phyloP scores from a whole-genome alignment of 2,797 vertebrate species.

The Steatocranus sp. region DNA sequence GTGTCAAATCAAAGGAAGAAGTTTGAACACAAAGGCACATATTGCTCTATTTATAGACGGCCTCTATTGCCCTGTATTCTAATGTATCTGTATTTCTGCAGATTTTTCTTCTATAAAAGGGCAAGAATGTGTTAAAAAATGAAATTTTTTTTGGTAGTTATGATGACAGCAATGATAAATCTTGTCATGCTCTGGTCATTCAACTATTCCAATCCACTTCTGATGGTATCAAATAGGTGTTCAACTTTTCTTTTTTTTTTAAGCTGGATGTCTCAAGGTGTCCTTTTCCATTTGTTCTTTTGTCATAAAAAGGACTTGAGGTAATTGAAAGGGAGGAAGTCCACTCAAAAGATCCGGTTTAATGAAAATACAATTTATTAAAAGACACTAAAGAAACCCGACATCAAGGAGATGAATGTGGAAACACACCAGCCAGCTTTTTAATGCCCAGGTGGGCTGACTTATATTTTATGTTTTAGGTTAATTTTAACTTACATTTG shows the following conservation, averaged over 20 bases:
- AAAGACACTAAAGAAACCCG: neutral
- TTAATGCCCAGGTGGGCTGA: neutral
- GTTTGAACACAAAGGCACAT: slow-evolving; percentile 24
- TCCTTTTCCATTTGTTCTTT: neutral
- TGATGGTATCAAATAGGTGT: neutral
- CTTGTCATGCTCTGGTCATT: neutral
- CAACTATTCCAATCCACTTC: neutral
- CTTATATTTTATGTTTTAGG: neutral
- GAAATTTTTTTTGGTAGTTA: neutral
- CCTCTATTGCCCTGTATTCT: slow-evolving; percentile 13
- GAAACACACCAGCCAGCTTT: neutral
- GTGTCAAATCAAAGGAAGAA: slow-evolving; percentile 39
- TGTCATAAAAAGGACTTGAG: neutral
- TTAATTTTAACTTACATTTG: neutral
- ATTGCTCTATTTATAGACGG: slow-evolving; percentile 41
- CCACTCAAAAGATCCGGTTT: neutral
- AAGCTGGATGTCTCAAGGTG: neutral
- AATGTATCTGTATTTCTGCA: slow-evolving; percentile 3
- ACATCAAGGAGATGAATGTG: neutral
- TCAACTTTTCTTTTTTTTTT: neutral
- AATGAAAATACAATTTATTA: neutral
- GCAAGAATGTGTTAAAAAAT: neutral
- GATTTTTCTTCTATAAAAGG: neutral
- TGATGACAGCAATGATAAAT: neutral
- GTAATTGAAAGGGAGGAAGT: neutral